A percentile compares a stretch with the other conserved stretches of the same genome.
Evolutionary conservation across 1,140 invertebrate genomes (phyloP).

Genomic region (Popillia japonica): DNA sequence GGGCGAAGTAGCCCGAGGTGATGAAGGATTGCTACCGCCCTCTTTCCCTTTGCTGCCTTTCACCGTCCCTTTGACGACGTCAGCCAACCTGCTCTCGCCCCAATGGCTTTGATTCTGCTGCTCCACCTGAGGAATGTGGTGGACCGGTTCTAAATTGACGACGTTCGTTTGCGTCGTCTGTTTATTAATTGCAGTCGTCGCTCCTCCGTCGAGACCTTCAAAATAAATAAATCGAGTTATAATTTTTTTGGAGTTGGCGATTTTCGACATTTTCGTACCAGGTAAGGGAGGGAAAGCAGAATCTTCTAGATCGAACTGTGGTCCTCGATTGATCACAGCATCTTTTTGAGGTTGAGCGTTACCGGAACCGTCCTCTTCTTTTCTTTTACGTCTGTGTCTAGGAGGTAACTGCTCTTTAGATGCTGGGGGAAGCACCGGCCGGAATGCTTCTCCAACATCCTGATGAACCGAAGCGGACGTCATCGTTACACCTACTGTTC

Average conservation of each 20-base stretch:
- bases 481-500: constrained; percentile 11
- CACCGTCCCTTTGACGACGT: constrained; percentile 81
- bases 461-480: background rate
- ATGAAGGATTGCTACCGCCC: constrained; percentile 40
- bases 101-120: constrained; percentile 45
- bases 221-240: constrained; percentile 22
- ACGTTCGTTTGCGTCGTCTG: constrained; percentile 35
- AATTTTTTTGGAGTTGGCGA: no score
- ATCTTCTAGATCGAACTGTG: constrained; percentile 82
- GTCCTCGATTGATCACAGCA: constrained; percentile 53
- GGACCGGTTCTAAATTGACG: constrained; percentile 10
- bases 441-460: background rate
- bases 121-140: constrained; percentile 12
- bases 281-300: constrained; percentile 84
- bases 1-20: constrained; percentile 52
- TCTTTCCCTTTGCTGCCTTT: constrained; percentile 60
- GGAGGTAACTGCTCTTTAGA: constrained; percentile 52
- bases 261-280: constrained; percentile 57
- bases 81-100: constrained; percentile 72
- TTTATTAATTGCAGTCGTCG: constrained; percentile 45
- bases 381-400: constrained; percentile 60
- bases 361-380: constrained; percentile 58
- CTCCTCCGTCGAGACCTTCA: constrained; percentile 45
- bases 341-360: constrained; percentile 22
- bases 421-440: background rate